Evolutionary conservation across 2,797 vertebrate genomes (phyloP).

Genomic region (Galaxias olidus): DNA sequence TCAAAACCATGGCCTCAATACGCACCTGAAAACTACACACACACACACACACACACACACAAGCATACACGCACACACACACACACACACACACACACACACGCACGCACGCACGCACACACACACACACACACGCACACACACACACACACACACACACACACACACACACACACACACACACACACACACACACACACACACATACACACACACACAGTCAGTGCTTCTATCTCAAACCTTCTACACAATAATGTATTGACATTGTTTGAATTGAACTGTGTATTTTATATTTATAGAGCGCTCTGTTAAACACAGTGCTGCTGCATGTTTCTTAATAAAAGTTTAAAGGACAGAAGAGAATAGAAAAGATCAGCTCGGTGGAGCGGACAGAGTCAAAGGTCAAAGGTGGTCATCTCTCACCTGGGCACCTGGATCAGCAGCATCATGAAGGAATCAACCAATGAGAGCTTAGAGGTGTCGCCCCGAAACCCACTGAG

Average conservation of each 20-base stretch:
- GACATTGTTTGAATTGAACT: neutral
- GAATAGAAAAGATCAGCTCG: too few relatives aligned
- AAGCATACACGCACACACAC: neutral
- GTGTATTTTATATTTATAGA: too few relatives aligned
- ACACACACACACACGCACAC: neutral
- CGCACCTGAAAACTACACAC: slow-evolving; percentile 80
- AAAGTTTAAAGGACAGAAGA: neutral
- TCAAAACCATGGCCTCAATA: slow-evolving; percentile 89
- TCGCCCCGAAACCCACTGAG: slow-evolving; percentile 82
- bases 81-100: neutral
- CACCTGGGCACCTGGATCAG: slow-evolving; percentile 91
- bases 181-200: neutral
- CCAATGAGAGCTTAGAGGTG: slow-evolving; percentile 81
- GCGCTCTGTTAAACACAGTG: too few relatives aligned
- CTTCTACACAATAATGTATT: too few relatives aligned
- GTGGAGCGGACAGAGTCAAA: neutral
- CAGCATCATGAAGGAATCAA: slow-evolving; percentile 86
- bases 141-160: neutral
- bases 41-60: slow-evolving; percentile 7
- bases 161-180: neutral
- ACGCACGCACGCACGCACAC: neutral
- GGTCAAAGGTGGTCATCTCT: slow-evolving; percentile 43
- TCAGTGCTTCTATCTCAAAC: neutral
- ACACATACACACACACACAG: neutral
- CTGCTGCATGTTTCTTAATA: too few relatives aligned